These are phyloP conservation scores for Cheumatopsyche charites DNA, from an alignment of 1,140 invertebrate species.

Conservation along the genomic window DNA sequence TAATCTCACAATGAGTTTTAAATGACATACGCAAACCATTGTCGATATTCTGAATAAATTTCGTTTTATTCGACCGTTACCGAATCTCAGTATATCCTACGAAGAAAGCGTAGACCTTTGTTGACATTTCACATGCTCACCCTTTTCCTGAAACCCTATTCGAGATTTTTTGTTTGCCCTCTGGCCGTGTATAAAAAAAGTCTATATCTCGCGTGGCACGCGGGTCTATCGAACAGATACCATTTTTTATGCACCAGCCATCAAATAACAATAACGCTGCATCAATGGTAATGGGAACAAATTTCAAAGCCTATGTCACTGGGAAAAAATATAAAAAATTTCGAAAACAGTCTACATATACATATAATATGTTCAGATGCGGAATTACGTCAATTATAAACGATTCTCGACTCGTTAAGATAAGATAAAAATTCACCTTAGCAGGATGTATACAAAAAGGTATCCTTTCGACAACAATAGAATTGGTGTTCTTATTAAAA, in stretches of 20 bases:
- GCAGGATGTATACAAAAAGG: no score
- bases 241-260: constrained; percentile 9
- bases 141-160: constrained; percentile 29
- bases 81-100: constrained; percentile 23
- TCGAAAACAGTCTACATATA: background rate
- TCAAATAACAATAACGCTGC: constrained; percentile 32
- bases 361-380: no score
- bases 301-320: constrained; percentile 34
- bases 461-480: background rate
- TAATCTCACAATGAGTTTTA: no score
- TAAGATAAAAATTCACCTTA: no score
- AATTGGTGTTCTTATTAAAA: background rate
- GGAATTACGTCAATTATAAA: no score
- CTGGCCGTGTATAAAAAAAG: constrained; percentile 23
- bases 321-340: background rate
- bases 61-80: constrained; percentile 23
- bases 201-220: constrained; percentile 13
- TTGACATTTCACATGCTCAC: constrained; percentile 40
- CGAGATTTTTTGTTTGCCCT: constrained; percentile 24
- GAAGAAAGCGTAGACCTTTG: constrained; percentile 30
- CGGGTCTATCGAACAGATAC: constrained; percentile 27
- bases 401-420: no score
- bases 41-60: background rate
- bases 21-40: no score
- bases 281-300: constrained; percentile 32